Evolutionary conservation across 64 coral and sea anemone genomes (phyloP), one percentile per base, ranked within the genome.

Genomic region (Actinia equina): DNA sequence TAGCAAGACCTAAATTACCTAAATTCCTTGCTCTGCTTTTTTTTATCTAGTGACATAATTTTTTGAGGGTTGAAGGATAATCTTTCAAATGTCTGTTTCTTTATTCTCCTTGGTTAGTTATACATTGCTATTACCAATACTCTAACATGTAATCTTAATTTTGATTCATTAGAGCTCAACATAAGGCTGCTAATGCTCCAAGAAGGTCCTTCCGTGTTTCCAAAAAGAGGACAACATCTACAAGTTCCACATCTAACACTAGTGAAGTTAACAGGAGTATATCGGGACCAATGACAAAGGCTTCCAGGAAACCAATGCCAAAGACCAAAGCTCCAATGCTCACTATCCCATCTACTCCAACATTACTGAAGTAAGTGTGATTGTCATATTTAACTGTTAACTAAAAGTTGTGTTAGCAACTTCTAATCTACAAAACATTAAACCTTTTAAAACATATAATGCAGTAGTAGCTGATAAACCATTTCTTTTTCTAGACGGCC

Each of bases 331-430:
- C 76, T 37, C 90, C 77, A 17, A 55, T 92, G 60, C 19, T 91
- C 5, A 91, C 84, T 44, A 52, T 92, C 43, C 90, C 90, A 20
- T n/a, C 18, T 0, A 92, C 90, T 18, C 90, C 90, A 56, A 87
- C n/a, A 64, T 62, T 92, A 57, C n/a, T 92, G 85, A 92, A 80
- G 90, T 92, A 87, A 92, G 69, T 51, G 4, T 52, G 23, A 27
- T n/a, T 77, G 17, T 12, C 55, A 57, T 49, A 49, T 6, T 49
- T 49, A 37, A 37, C 30, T 37, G 30, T 37, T 37, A 37, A 37
- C 30, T 37, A 37, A 1, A 37, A 37, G 30, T 37, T 37, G 30
- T 49, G 46, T 49, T 49, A 49, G 46, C 7, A 49, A 49, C 46
- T 49, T 49, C 46, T 6, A 49, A 49, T 49, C 46, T 49, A 49